Evolutionary conservation across 2,888 invertebrate species (phyloP).

Genomic region (Pantelozetes paolii): DNA sequence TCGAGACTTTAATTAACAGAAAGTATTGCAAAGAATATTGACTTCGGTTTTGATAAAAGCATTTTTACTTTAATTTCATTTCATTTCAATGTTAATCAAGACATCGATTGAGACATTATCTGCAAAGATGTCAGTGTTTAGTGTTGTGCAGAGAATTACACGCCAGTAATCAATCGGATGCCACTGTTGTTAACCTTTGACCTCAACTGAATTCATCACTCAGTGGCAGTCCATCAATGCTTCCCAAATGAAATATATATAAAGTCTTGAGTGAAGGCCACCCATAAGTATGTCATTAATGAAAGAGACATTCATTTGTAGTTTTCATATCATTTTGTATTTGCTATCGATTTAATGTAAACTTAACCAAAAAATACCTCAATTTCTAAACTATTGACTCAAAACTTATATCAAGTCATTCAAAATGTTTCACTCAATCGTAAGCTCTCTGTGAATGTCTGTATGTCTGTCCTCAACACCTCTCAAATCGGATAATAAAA

Average conservation of each 20-base stretch:
- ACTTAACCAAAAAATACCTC: too few species aligned
- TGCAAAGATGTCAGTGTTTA: not conserved
- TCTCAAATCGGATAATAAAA: not conserved
- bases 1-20: too few species aligned
- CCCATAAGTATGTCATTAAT: not conserved
- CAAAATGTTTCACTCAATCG: too few species aligned
- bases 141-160: slow-evolving; percentile 1
- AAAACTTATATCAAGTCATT: too few species aligned
- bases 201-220: not conserved
- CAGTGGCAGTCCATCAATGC: slow-evolving; percentile 20
- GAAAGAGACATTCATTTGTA: not conserved
- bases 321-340: not conserved
- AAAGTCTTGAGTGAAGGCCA: not conserved
- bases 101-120: not conserved
- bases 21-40: too few species aligned
- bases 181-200: not conserved
- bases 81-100: not conserved
- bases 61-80: too few species aligned
- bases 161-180: not conserved
- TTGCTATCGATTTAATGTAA: too few species aligned
- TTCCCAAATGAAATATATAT: not conserved
- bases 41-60: too few species aligned
- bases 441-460: too few species aligned
- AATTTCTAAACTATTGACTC: too few species aligned
- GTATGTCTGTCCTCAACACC: not conserved